Percentiles rank a stretch among this genome's conserved stretches.
These are phyloP conservation scores for Orius insidiosus DNA, from an alignment of 1,140 invertebrate species.

Conservation along the genomic window DNA sequence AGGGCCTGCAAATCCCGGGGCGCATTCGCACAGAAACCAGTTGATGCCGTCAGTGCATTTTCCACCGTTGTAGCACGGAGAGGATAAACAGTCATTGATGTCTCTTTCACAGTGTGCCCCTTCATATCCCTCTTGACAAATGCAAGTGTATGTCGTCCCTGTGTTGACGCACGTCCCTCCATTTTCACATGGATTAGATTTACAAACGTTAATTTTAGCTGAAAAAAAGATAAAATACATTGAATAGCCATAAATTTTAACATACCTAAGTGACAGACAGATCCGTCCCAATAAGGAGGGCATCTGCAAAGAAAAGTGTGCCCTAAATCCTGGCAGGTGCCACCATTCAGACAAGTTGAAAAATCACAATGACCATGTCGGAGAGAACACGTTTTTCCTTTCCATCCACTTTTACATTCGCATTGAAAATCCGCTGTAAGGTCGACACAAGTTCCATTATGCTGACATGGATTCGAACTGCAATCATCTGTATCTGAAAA, in stretches of 20 bases:
- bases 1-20: slow-evolving; percentile 47
- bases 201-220: slow-evolving; percentile 50
- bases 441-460: slow-evolving; percentile 60
- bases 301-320: slow-evolving; percentile 44
- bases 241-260: slow-evolving; percentile 10
- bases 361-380: slow-evolving; percentile 45
- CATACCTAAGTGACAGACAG: slow-evolving; percentile 43
- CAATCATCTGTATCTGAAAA: slow-evolving; percentile 67
- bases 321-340: slow-evolving; percentile 46
- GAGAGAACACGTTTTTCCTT: slow-evolving; percentile 54
- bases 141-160: slow-evolving; percentile 45
- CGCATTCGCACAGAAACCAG: slow-evolving; percentile 59
- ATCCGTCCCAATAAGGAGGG: slow-evolving; percentile 44
- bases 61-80: slow-evolving; percentile 57
- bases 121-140: slow-evolving; percentile 46
- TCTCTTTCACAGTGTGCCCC: slow-evolving; percentile 43
- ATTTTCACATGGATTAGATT: slow-evolving; percentile 49
- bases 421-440: slow-evolving; percentile 54
- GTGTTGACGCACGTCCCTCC: slow-evolving; percentile 58
- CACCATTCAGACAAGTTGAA: slow-evolving; percentile 41
- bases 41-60: slow-evolving; percentile 63
- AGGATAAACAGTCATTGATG: slow-evolving; percentile 40
- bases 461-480: slow-evolving; percentile 48
- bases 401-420: slow-evolving; percentile 57
- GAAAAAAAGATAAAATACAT: slow-evolving; percentile 13